Evolutionary conservation across 2,888 invertebrate species (phyloP), one percentile per base, ranked within the genome.

Genomic region (Stenchaetothrips biformis): DNA sequence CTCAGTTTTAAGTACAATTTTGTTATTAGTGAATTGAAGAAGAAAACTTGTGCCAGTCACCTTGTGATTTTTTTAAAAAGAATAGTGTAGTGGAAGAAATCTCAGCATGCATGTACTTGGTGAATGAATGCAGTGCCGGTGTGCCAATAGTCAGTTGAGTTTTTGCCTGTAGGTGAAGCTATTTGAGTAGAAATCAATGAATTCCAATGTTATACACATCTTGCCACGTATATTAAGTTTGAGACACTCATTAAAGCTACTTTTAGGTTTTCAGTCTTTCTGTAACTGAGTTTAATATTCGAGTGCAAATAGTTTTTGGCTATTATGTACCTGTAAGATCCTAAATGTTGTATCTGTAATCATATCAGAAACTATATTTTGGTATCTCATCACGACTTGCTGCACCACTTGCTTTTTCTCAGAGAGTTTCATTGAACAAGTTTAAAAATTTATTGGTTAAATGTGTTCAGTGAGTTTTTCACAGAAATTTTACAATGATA

Each of bases 321-420:
- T 25, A 74, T 74, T 25, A 7, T 25, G 67, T 74, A 74, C 25
- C 25, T 21, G 11, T 21, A 9, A 59, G 59, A 59, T 59, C 11
- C 7, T 74, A 74, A 74, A 74, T n/a, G 67, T 74, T 74, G 67
- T 67, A 7, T 74, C 25, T 37, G 37, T 74, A 25, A 74, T 74
- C 67, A 74, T 74, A 74, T 74, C 67, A 74, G 25, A 74, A 74
- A 74, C 21, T 74, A 74, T 74, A 74, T 74, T 74, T 74, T 74
- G 67, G 25, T 74, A 74, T 25, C 25, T 9, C 7, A 74, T 74
- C 25, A 37, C 37, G 67, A 25, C 67, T 21, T 74, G 67, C 25
- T 74, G 7, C 25, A 25, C 21, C 25, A 59, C 59, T 13, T 59
- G 59, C 18, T 37, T 37, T 37, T 9, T 59, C 18, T 59, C 59